A percentile compares a stretch with the other conserved stretches of the same genome.
phyloP scores from a whole-genome alignment of 2,888 invertebrate species.

The Luffia ferchaultella region DNA sequence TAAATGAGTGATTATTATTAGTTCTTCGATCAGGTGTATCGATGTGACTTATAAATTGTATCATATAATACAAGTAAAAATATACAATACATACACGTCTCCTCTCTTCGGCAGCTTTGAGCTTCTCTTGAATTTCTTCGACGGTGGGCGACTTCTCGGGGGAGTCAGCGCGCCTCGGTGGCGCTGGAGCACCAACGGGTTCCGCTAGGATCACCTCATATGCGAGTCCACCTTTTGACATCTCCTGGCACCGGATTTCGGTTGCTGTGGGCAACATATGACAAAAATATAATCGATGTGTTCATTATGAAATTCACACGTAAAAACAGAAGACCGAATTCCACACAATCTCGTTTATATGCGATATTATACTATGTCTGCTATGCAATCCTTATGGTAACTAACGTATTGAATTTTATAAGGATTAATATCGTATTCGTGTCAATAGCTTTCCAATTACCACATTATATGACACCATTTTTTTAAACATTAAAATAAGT shows the following conservation, averaged over 20 bases:
- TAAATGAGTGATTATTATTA: too few species aligned
- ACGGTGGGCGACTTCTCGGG: slow-evolving; percentile 78
- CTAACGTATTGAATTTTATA: too few species aligned
- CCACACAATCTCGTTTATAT: too few species aligned
- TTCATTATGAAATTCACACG: background rate
- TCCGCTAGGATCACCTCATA: slow-evolving; percentile 93
- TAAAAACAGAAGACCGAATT: background rate
- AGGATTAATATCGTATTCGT: too few species aligned
- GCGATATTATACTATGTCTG: too few species aligned
- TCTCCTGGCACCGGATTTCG: slow-evolving; percentile 92
- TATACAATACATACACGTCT: slow-evolving; percentile 90
- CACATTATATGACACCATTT: too few species aligned
- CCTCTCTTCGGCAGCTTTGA: slow-evolving; percentile 93
- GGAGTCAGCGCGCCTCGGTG: slow-evolving; percentile 74
- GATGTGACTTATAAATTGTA: too few species aligned
- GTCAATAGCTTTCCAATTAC: too few species aligned
- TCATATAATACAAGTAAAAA: too few species aligned
- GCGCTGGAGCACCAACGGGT: slow-evolving; percentile 73
- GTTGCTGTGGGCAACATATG: slow-evolving; percentile 70
- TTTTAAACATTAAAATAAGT: too few species aligned
- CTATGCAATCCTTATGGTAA: too few species aligned
- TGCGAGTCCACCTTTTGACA: slow-evolving; percentile 89
- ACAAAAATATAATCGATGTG: background rate
- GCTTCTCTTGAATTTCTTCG: slow-evolving; percentile 91
- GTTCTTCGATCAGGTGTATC: too few species aligned